Evolutionary conservation across 2,113 vertebrate species (phyloP).

Genomic region (Corythornis cristatus): DNA sequence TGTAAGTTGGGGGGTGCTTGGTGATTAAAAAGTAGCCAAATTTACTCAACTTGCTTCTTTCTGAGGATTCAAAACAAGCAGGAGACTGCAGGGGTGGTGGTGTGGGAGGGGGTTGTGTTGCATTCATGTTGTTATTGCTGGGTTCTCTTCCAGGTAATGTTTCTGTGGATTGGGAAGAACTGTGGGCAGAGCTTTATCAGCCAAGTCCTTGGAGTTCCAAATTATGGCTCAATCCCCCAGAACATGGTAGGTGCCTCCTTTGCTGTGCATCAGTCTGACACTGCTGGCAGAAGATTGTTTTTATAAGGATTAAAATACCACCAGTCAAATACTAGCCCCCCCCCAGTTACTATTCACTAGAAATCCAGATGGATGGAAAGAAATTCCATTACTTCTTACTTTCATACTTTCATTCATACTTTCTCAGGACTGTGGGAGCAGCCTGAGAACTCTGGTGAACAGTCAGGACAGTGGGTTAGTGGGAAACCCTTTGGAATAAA

Average conservation of each 20-base stretch:
- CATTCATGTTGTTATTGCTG: neutral
- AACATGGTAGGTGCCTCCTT: constrained; percentile 81
- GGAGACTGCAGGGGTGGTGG: neutral
- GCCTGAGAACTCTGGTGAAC: neutral
- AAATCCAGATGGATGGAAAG: neutral
- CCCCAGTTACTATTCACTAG: neutral
- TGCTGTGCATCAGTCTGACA: neutral
- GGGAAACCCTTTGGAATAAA: neutral
- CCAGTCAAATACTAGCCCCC: neutral
- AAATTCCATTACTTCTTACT: neutral
- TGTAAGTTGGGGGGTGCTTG: constrained; percentile 70
- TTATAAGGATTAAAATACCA: neutral
- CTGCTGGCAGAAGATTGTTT: neutral
- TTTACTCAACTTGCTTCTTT: neutral
- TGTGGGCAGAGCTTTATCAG: constrained; percentile 87
- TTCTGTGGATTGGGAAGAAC: constrained; percentile 91
- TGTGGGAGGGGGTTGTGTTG: neutral
- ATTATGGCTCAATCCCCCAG: constrained; percentile 85
- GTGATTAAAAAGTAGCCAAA: neutral
- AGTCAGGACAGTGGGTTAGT: neutral
- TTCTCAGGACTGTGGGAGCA: neutral
- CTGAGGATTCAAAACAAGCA: neutral
- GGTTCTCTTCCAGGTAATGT: constrained; percentile 81
- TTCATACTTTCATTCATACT: too few species aligned
- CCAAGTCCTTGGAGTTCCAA: constrained; percentile 89